A percentile compares a stretch with the other conserved stretches of the same genome.
These are phyloP conservation scores for Syngnathus typhle DNA, from an alignment of 2,113 vertebrate species.

Conservation along the genomic window DNA sequence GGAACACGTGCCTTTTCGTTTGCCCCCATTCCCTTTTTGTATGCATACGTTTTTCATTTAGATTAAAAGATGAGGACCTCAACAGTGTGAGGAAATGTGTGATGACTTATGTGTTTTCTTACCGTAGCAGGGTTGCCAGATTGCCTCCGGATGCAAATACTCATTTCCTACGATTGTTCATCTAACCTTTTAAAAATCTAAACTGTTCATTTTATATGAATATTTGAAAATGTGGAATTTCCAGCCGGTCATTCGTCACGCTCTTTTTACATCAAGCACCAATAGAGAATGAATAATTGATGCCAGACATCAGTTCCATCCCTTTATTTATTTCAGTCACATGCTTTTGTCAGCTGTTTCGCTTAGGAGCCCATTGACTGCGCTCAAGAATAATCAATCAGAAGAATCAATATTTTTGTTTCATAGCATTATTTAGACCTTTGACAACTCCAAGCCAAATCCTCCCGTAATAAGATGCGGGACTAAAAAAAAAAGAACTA, in stretches of 20 bases:
- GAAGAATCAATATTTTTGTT: not conserved
- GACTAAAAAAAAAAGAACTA: not conserved
- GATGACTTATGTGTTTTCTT: conserved; percentile 20
- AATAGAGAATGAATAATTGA: conserved; percentile 4
- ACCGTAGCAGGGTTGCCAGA: conserved; percentile 3
- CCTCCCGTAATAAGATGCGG: not conserved
- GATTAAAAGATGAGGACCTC: not conserved
- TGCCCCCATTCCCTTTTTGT: not conserved
- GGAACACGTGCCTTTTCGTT: conserved; percentile 4
- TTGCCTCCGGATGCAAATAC: conserved; percentile 1
- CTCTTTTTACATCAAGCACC: conserved; percentile 1
- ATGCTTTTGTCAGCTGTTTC: not conserved
- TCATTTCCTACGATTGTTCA: conserved; percentile 6
- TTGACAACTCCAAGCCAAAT: not conserved
- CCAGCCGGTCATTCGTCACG: conserved; percentile 9
- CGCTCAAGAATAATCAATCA: not conserved
- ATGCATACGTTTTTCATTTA: conserved; percentile 1
- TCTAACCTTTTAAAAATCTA: conserved; percentile 12
- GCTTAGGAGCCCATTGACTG: not conserved
- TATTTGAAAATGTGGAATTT: conserved; percentile 12
- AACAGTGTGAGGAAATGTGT: not conserved
- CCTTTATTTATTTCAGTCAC: not conserved
- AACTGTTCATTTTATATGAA: not conserved
- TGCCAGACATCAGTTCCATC: not conserved
- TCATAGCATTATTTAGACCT: not conserved